Base-by-base conservation (phyloP, 2,113 vertebrate genomes). In the Lophochroa leadbeateri region DNA sequence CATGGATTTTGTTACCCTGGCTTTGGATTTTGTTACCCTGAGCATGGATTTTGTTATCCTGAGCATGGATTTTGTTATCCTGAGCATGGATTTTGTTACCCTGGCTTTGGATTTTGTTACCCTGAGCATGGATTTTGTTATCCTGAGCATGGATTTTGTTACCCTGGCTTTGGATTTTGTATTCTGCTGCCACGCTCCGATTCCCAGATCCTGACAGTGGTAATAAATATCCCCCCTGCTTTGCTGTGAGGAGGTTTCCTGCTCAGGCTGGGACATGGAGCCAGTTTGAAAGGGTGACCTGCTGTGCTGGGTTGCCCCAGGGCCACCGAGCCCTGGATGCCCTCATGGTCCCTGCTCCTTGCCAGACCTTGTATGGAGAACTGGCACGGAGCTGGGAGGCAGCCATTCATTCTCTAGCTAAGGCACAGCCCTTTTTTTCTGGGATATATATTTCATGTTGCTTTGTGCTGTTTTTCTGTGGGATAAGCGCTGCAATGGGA, bases 251-350 rank as follows among this genome's bases (percentile, higher is more conserved):
- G 76, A 83, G 44, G 33, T 71, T 83, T 91, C 83, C 72, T 17
- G 69, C 89, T 39, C 2, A 0, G 27, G 43, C 55, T 39, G 37
- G n/a, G 77, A 20, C 13, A 2, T 1, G 3, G 82, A 90, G 71
- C 43, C 0, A 3, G 39, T 83, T 80, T 87, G 74, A 80, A 50
- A 92, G 91, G 72, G 23, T 2, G 0, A 53, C 88, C 75, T 0
- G 3, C 93, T 90, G 92, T 43, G 92, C 46, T 0, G 19, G 46
- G 55, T 53, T 41, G 85, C 88, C 41, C 50, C 41, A 39, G 94
- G 94, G 89, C 91, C 16, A 29, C 80, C 8, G 19, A 92, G 90
- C 52, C 31, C 94, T 94, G 90, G 92, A 86, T 80, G 86, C 15
- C 43, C 87, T 91, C 27, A 1, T 78, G 81, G 88, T 33, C 41